Evolutionary conservation across 2,888 invertebrate genomes (phyloP).

Genomic region (Neoscelio sp.): DNA sequence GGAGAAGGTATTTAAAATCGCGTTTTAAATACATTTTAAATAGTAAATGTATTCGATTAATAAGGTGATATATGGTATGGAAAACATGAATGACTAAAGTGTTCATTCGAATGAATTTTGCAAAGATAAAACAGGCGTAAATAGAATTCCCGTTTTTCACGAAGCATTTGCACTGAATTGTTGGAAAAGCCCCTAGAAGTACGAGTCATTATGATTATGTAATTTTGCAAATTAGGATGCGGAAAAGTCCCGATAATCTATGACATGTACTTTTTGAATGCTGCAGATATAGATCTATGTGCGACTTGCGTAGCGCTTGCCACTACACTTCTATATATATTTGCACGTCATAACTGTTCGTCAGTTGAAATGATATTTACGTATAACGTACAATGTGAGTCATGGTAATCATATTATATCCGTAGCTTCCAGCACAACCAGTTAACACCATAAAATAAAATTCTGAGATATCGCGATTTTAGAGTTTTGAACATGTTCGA

Average conservation of each 20-base stretch:
- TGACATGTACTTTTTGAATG: conserved; percentile 26
- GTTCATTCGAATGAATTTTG: too few relatives aligned
- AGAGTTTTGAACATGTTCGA: too few relatives aligned
- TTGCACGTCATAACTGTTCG: conserved; percentile 15
- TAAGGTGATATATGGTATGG: too few relatives aligned
- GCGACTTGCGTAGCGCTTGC: conserved; percentile 21
- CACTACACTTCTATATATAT: conserved; percentile 1
- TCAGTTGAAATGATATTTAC: conserved; percentile 5
- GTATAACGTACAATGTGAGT: conserved; percentile 10
- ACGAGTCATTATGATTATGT: conserved; percentile 37
- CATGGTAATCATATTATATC: conserved; percentile 13
- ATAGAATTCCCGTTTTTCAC: conserved; percentile 71
- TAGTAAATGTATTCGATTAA: too few relatives aligned
- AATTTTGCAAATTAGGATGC: conserved; percentile 37
- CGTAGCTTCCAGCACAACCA: too few relatives aligned
- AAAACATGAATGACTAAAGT: too few relatives aligned
- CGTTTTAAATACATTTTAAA: too few relatives aligned
- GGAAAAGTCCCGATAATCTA: conserved; percentile 38
- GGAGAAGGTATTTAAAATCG: too few relatives aligned
- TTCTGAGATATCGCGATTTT: too few relatives aligned
- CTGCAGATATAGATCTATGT: conserved; percentile 18
- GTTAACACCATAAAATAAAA: too few relatives aligned
- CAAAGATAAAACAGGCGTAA: too few relatives aligned
- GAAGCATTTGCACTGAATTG: conserved; percentile 16
- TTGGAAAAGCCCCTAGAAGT: conserved; percentile 20